These are phyloP conservation scores for Ramazzottius varieornatus DNA, from an alignment of 2,888 invertebrate genomes.

Conservation along the genomic window DNA sequence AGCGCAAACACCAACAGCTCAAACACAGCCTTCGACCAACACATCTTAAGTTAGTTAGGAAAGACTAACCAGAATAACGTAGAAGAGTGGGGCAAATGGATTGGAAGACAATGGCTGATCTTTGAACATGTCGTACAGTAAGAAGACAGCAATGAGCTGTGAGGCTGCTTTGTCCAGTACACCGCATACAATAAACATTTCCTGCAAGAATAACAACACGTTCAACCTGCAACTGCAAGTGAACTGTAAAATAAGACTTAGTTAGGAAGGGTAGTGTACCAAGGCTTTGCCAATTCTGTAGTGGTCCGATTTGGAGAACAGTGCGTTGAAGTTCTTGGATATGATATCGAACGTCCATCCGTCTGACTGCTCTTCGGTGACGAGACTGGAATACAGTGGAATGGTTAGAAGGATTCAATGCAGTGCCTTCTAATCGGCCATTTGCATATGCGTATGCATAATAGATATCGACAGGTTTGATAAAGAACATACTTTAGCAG, in stretches of 20 bases:
- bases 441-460: too few relatives aligned
- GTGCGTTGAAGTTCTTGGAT: not conserved
- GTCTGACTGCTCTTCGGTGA: not conserved
- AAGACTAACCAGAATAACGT: not conserved
- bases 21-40: too few relatives aligned
- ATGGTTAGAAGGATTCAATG: too few relatives aligned
- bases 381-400: not conserved
- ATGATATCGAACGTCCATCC: not conserved
- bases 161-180: not conserved
- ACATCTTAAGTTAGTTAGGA: too few relatives aligned
- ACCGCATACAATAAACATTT: not conserved
- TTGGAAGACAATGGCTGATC: not conserved
- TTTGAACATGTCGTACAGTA: slow-evolving; percentile 2
- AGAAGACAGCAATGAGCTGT: not conserved
- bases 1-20: too few relatives aligned
- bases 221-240: not conserved
- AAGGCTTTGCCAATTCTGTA: not conserved
- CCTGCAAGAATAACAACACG: not conserved
- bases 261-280: too few relatives aligned
- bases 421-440: too few relatives aligned
- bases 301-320: not conserved
- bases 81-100: not conserved
- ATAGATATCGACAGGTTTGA: too few relatives aligned
- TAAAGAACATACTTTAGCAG: not conserved
- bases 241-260: too few relatives aligned